Evolutionary conservation across 2,797 vertebrate species (phyloP).

Genomic region (Thunnus albacares): DNA sequence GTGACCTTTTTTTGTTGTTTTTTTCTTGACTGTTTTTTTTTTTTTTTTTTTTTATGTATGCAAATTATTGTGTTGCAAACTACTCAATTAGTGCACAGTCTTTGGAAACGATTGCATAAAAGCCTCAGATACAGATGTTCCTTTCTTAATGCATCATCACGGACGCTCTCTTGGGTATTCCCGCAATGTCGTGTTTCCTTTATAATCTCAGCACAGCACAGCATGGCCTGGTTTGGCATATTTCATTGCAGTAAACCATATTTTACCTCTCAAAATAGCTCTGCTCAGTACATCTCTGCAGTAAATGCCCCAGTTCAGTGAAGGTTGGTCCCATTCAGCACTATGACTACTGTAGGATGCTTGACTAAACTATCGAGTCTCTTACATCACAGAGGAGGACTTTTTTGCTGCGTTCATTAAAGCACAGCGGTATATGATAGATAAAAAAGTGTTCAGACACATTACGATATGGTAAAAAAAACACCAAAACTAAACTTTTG

Average conservation of each 20-base stretch:
- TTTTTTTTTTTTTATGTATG: constrained; percentile 25
- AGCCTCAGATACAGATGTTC: constrained; percentile 38
- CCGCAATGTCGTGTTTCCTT: constrained; percentile 11
- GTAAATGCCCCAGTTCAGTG: constrained; percentile 22
- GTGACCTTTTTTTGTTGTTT: constrained; percentile 30
- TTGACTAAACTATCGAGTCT: neutral
- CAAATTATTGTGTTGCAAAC: constrained; percentile 36
- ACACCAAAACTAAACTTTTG: neutral
- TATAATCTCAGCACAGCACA: constrained; percentile 32
- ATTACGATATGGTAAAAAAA: neutral
- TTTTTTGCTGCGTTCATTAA: neutral
- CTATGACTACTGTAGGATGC: neutral
- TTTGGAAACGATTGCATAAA: constrained; percentile 15
- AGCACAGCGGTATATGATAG: neutral
- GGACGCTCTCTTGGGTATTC: constrained; percentile 6
- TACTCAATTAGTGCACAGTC: constrained; percentile 24
- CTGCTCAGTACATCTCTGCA: neutral
- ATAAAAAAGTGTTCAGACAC: neutral
- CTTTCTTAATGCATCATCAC: constrained; percentile 36
- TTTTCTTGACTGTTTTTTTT: constrained; percentile 18
- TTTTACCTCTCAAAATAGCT: constrained; percentile 16
- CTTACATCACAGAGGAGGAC: neutral
- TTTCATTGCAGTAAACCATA: constrained; percentile 2
- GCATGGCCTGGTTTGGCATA: constrained; percentile 37
- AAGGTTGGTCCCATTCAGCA: constrained; percentile 7